A percentile compares a stretch with the other conserved stretches of the same genome.
These are phyloP conservation scores for Lepas anatifera DNA, from an alignment of 2,888 invertebrate species.

Conservation along the genomic window DNA sequence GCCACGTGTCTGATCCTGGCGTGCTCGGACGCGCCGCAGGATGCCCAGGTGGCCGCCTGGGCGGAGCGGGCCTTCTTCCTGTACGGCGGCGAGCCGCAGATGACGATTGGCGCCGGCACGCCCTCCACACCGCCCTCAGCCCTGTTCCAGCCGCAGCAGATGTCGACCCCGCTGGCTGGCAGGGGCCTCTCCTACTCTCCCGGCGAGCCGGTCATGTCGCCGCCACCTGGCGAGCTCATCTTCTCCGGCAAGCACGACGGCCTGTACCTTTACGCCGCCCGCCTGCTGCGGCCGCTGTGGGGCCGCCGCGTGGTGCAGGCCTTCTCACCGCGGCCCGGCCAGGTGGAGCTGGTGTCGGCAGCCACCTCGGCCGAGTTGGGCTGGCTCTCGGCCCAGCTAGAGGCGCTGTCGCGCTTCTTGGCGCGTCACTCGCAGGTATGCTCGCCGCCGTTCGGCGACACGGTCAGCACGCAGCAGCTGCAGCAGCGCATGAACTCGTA, in stretches of 20 bases:
- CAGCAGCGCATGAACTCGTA: conserved; percentile 18
- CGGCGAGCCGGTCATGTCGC: background rate
- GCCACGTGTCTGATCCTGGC: conserved; percentile 76
- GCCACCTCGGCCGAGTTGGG: conserved; percentile 57
- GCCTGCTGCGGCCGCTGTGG: conserved; percentile 85
- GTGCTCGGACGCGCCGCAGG: conserved; percentile 46
- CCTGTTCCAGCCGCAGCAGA: conserved; percentile 14
- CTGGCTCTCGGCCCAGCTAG: conserved; percentile 58
- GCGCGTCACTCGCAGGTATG: conserved; percentile 40
- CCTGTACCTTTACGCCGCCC: conserved; percentile 75
- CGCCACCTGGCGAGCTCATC: conserved; percentile 26
- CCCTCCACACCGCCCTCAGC: background rate
- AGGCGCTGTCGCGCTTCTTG: conserved; percentile 60
- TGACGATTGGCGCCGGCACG: background rate
- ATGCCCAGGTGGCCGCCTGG: conserved; percentile 52
- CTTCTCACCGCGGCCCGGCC: background rate
- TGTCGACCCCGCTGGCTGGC: conserved; percentile 4
- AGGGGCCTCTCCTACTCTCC: background rate
- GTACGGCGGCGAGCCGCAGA: conserved; percentile 52
- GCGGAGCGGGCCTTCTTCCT: conserved; percentile 84
- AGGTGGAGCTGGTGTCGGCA: conserved; percentile 49
- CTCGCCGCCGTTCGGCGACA: background rate
- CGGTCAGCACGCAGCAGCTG: conserved; percentile 13
- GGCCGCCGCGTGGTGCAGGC: conserved; percentile 41
- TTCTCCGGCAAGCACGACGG: conserved; percentile 83